Evolutionary conservation across 2,797 vertebrate genomes (phyloP).

Genomic region (Rousettus madagascariensis): DNA sequence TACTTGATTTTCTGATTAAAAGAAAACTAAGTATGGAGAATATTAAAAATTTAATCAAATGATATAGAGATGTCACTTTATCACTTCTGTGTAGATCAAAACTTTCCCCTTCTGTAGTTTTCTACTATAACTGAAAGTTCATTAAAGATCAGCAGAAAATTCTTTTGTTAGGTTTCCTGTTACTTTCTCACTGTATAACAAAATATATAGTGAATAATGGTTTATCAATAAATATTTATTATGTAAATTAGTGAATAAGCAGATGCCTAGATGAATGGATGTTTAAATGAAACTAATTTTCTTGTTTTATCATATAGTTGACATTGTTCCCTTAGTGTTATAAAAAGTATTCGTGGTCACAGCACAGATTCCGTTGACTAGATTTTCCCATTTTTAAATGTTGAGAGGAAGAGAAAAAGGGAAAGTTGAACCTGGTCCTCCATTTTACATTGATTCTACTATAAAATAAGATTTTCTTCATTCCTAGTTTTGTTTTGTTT

Average conservation of each 20-base stretch:
- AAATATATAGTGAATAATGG: not conserved
- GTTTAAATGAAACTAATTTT: not conserved
- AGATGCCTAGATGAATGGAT: not conserved
- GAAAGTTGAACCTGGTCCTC: not conserved
- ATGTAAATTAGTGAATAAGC: not conserved
- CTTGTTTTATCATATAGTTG: not conserved
- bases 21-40: not conserved
- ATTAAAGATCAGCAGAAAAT: not conserved
- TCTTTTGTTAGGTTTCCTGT: not conserved
- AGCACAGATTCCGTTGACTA: not conserved
- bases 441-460: not conserved
- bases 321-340: not conserved
- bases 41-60: not conserved
- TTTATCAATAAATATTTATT: not conserved
- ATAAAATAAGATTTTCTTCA: not conserved
- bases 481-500: not conserved
- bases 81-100: not conserved
- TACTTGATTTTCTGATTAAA: not conserved
- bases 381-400: not conserved
- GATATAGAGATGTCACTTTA: not conserved
- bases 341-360: not conserved
- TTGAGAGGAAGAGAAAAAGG: not conserved
- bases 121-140: not conserved
- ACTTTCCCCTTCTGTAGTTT: not conserved
- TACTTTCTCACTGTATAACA: not conserved